phyloP scores from a whole-genome alignment of 2,888 invertebrate species.

The Parasteatoda lunata region DNA sequence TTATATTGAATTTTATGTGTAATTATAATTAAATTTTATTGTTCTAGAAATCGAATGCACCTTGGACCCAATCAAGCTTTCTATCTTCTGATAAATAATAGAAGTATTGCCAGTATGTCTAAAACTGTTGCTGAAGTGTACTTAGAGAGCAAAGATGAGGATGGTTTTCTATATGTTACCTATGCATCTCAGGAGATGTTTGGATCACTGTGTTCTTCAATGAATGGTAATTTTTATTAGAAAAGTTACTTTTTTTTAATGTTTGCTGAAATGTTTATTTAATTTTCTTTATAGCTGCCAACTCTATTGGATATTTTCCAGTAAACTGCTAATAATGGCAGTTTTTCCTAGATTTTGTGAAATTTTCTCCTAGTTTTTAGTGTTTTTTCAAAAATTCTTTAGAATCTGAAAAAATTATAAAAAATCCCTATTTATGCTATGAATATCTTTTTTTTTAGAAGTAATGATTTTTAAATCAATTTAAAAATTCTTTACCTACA shows the following conservation, averaged over 20 bases:
- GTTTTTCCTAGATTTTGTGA: too few species aligned
- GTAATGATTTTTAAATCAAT: too few species aligned
- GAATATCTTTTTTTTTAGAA: too few species aligned
- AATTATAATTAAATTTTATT: background rate
- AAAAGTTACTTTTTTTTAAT: background rate
- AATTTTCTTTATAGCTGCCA: background rate
- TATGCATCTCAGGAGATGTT: slow-evolving; percentile 94
- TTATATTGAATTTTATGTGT: too few species aligned
- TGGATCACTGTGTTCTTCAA: slow-evolving; percentile 75
- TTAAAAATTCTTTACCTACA: too few species aligned
- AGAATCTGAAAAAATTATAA: too few species aligned
- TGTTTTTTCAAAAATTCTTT: too few species aligned
- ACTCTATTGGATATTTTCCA: too few species aligned
- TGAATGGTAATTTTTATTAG: background rate
- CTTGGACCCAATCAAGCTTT: slow-evolving; percentile 78
- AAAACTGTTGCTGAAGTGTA: slow-evolving; percentile 88
- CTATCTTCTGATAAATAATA: slow-evolving; percentile 87
- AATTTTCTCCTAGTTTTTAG: too few species aligned
- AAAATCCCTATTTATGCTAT: too few species aligned
- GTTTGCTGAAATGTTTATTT: background rate
- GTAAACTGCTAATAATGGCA: too few species aligned
- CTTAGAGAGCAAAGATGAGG: slow-evolving; percentile 83
- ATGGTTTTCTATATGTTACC: slow-evolving; percentile 91
- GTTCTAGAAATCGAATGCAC: slow-evolving; percentile 69
- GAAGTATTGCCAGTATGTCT: slow-evolving; percentile 86